Evolutionary conservation across 2,797 vertebrate genomes (phyloP).

Genomic region (Brachymystax lenok): DNA sequence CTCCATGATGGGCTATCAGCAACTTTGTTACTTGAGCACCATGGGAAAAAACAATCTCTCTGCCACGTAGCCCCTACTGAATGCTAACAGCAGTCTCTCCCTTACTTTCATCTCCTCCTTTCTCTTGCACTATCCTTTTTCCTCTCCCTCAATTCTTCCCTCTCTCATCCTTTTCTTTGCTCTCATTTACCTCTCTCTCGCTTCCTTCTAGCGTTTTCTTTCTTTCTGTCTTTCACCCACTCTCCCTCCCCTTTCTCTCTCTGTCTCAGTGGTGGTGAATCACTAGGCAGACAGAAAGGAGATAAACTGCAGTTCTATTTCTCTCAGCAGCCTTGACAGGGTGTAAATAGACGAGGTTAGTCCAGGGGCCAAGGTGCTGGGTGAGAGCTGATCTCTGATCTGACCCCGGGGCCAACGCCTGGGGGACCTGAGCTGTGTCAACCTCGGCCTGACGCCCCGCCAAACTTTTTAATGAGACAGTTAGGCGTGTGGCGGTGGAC

Average conservation of each 20-base stretch:
- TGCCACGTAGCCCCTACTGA: neutral
- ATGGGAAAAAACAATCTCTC: conserved; percentile 5
- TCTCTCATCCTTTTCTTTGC: neutral
- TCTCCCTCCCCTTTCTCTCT: too few species aligned
- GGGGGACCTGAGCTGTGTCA: conserved; percentile 55
- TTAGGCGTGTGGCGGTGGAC: conserved; percentile 65
- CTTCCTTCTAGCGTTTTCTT: neutral
- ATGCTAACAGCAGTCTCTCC: neutral
- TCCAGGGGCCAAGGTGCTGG: conserved; percentile 55
- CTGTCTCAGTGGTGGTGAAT: neutral
- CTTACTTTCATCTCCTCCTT: neutral
- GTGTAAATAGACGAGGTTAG: conserved; percentile 68
- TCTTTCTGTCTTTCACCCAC: too few species aligned
- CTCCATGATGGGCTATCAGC: neutral
- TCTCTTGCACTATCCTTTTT: neutral
- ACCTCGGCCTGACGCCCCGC: conserved; percentile 48
- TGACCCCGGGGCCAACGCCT: conserved; percentile 44
- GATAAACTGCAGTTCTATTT: conserved; percentile 17
- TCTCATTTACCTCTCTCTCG: neutral
- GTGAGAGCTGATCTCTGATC: conserved; percentile 58
- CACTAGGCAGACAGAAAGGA: neutral
- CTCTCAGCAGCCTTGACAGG: conserved; percentile 43
- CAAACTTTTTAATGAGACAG: conserved; percentile 78
- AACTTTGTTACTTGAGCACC: conserved; percentile 19
- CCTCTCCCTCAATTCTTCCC: neutral